phyloP scores from a whole-genome alignment of 2,113 vertebrate species.

The Catagonus wagneri region DNA sequence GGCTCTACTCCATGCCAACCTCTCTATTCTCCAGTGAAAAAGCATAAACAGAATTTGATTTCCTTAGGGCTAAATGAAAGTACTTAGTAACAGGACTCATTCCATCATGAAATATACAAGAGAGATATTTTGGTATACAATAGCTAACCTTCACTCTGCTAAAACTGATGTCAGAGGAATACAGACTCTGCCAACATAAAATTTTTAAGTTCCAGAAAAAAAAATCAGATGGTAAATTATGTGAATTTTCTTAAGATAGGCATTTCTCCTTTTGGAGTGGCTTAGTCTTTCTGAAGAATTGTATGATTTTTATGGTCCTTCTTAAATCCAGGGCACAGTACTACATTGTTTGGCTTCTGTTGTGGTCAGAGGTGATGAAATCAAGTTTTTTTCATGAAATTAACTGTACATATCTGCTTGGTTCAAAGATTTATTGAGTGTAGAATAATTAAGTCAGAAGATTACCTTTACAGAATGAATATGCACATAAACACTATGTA shows the following conservation, averaged over 20 bases:
- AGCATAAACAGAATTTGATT: slow-evolving; percentile 49
- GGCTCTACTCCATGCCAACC: not conserved
- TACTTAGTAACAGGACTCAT: slow-evolving; percentile 61
- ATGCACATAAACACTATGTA: not conserved
- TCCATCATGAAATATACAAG: slow-evolving; percentile 60
- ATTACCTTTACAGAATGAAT: not conserved
- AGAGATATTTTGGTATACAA: slow-evolving; percentile 71
- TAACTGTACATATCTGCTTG: not conserved
- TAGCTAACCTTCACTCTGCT: slow-evolving; percentile 66
- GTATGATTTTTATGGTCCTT: not conserved
- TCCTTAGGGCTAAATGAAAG: slow-evolving; percentile 24
- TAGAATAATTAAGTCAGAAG: not conserved
- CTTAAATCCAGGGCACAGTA: not conserved
- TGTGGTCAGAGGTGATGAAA: not conserved
- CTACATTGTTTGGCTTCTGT: not conserved
- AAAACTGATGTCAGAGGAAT: slow-evolving; percentile 64
- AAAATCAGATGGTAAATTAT: slow-evolving; percentile 57
- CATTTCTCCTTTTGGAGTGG: slow-evolving; percentile 13
- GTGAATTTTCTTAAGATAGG: slow-evolving; percentile 49
- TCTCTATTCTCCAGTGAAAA: slow-evolving; percentile 23
- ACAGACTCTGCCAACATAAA: slow-evolving; percentile 30
- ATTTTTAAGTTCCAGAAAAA: slow-evolving; percentile 64
- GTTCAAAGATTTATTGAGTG: slow-evolving; percentile 2
- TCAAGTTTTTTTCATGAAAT: slow-evolving; percentile 9
- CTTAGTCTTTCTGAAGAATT: slow-evolving; percentile 39